A percentile compares a stretch with the other conserved stretches of the same genome.
Conservation (phyloP, 2,888 invertebrate species). For the Encarsia formosa region DNA sequence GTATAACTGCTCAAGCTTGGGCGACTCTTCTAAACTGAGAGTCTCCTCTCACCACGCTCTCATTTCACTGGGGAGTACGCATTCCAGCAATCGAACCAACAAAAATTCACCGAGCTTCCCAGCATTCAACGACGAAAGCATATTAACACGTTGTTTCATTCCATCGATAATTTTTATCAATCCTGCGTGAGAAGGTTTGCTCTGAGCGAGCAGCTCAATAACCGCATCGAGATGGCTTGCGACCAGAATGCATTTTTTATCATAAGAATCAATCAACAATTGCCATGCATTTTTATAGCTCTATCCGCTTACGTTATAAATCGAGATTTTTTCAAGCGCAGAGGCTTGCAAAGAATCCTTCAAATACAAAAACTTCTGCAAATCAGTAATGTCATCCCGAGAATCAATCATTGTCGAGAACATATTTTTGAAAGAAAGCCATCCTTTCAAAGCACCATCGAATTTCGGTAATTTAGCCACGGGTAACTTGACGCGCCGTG, state of each 20-base stretch:
- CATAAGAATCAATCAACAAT: conserved; percentile 19
- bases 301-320: conserved; percentile 15
- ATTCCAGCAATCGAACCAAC: conserved; percentile 21
- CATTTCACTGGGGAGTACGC: conserved; percentile 14
- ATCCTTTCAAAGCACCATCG: background rate
- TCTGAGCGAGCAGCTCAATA: conserved; percentile 13
- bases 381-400: conserved; percentile 3
- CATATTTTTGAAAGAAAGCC: background rate
- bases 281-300: conserved; percentile 23
- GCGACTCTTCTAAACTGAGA: conserved; percentile 12
- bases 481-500: background rate
- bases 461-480: background rate
- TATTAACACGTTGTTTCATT: conserved; percentile 21
- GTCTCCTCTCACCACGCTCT: conserved; percentile 21
- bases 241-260: conserved; percentile 17
- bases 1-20: conserved; percentile 14
- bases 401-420: background rate
- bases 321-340: conserved; percentile 18
- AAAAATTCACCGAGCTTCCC: conserved; percentile 16
- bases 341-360: conserved; percentile 13
- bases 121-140: conserved; percentile 21
- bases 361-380: conserved; percentile 18
- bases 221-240: conserved; percentile 22
- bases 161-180: conserved; percentile 21
- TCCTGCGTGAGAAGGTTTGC: conserved; percentile 12